Percentiles rank a stretch among this genome's conserved stretches.
phyloP scores from a whole-genome alignment of 2,113 vertebrate genomes.

The Collichthys lucidus region DNA sequence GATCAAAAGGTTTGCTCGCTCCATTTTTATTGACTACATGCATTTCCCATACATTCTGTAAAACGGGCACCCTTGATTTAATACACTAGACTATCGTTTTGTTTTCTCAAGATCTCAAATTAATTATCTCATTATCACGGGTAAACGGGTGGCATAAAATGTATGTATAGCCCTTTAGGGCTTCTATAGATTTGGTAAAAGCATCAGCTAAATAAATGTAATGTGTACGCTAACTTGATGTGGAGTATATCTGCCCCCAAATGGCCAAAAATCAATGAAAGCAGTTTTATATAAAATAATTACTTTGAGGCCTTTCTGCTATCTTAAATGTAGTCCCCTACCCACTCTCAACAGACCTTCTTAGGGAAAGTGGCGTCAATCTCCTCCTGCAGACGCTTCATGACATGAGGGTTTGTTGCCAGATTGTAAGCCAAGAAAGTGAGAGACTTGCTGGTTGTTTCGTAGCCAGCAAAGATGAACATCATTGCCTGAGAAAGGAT shows the following conservation, averaged over 20 bases:
- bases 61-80: too few species aligned
- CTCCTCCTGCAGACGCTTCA: slow-evolving; percentile 85
- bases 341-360: slow-evolving; percentile 75
- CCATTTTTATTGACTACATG: too few species aligned
- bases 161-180: too few species aligned
- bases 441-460: slow-evolving; percentile 86
- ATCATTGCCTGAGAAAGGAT: slow-evolving; percentile 86
- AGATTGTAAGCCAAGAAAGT: slow-evolving; percentile 84
- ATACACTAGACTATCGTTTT: too few species aligned
- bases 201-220: too few species aligned
- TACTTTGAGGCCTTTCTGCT: not conserved
- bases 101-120: too few species aligned
- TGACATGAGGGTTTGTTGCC: slow-evolving; percentile 82
- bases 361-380: slow-evolving; percentile 83
- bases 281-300: not conserved
- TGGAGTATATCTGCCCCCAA: not conserved
- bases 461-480: slow-evolving; percentile 89
- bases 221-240: too few species aligned
- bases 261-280: not conserved
- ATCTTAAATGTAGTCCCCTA: not conserved
- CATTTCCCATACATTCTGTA: too few species aligned
- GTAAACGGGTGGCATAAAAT: too few species aligned
- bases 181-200: too few species aligned
- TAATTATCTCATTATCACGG: too few species aligned
- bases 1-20: too few species aligned